These are phyloP conservation scores for Phaethornis superciliosus DNA, from an alignment of 2,113 vertebrate species.

Conservation along the genomic window DNA sequence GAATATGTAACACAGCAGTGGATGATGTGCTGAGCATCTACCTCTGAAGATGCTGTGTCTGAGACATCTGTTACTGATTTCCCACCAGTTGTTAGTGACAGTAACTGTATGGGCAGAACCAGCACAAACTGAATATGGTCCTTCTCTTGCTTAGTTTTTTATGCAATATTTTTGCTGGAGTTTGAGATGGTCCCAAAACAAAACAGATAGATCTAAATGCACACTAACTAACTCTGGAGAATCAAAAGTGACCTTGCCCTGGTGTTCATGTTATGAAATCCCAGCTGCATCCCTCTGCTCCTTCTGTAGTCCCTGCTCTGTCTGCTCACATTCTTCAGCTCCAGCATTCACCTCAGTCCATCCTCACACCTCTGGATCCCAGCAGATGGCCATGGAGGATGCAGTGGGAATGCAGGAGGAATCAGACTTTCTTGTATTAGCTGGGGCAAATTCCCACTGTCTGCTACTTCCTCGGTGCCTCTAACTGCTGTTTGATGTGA, in stretches of 20 bases:
- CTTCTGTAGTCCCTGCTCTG: not conserved
- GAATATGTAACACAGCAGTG: not conserved
- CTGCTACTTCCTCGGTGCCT: not conserved
- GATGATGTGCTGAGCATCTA: not conserved
- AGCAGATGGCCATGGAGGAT: not conserved
- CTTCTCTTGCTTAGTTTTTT: not conserved
- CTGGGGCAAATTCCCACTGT: not conserved
- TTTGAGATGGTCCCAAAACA: not conserved
- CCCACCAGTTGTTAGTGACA: not conserved
- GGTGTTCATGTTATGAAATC: not conserved
- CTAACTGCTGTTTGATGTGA: not conserved
- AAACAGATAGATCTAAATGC: rapidly evolving
- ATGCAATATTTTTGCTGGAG: not conserved
- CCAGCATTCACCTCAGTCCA: not conserved
- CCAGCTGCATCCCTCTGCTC: not conserved
- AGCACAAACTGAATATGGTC: not conserved
- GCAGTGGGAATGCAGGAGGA: not conserved
- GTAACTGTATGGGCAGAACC: not conserved
- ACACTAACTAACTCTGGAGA: not conserved
- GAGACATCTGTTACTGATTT: not conserved
- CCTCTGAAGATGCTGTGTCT: not conserved
- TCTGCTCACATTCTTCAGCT: not conserved
- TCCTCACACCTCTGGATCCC: not conserved
- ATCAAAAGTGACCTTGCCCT: not conserved
- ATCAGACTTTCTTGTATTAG: not conserved